Conservation (phyloP, 2,113 vertebrate genomes). For the Varanus komodoensis region DNA sequence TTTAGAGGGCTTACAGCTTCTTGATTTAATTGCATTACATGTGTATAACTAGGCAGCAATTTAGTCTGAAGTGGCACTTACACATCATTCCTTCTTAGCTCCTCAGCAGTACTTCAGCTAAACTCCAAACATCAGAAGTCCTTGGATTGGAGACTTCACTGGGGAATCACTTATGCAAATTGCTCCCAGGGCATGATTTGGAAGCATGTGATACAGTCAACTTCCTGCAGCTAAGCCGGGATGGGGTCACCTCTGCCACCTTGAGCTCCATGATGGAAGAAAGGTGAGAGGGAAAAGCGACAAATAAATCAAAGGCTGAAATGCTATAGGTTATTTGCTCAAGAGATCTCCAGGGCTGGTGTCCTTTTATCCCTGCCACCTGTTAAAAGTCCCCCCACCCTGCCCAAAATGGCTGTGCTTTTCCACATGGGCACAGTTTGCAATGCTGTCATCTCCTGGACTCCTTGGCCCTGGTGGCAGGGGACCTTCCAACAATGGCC, state of each 20-base stretch:
- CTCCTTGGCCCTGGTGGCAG: neutral
- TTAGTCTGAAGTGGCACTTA: slow-evolving; percentile 78
- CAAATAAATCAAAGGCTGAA: slow-evolving; percentile 17
- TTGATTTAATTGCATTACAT: slow-evolving; percentile 78
- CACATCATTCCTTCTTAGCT: slow-evolving; percentile 64
- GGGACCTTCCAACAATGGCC: neutral
- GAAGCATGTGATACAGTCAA: too few relatives aligned
- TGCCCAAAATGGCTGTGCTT: neutral
- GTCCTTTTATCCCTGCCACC: slow-evolving; percentile 30
- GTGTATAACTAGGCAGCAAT: slow-evolving; percentile 77
- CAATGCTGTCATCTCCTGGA: too few relatives aligned
- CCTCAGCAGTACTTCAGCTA: slow-evolving; percentile 60
- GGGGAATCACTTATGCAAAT: slow-evolving; percentile 17
- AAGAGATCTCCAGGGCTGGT: slow-evolving; percentile 38
- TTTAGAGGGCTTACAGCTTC: slow-evolving; percentile 64
- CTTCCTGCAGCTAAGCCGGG: too few relatives aligned
- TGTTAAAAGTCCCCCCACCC: slow-evolving; percentile 30
- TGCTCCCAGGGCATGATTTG: too few relatives aligned
- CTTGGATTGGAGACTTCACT: slow-evolving; percentile 38
- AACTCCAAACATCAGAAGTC: slow-evolving; percentile 51
- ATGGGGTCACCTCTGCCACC: neutral
- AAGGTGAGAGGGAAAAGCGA: neutral
- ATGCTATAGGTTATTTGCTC: slow-evolving; percentile 25
- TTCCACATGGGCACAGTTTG: too few relatives aligned
- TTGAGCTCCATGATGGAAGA: neutral